Evolutionary conservation across 2,888 invertebrate genomes (phyloP), one percentile per base, ranked within the genome.

Genomic region (Eupeodes latifasciatus): DNA sequence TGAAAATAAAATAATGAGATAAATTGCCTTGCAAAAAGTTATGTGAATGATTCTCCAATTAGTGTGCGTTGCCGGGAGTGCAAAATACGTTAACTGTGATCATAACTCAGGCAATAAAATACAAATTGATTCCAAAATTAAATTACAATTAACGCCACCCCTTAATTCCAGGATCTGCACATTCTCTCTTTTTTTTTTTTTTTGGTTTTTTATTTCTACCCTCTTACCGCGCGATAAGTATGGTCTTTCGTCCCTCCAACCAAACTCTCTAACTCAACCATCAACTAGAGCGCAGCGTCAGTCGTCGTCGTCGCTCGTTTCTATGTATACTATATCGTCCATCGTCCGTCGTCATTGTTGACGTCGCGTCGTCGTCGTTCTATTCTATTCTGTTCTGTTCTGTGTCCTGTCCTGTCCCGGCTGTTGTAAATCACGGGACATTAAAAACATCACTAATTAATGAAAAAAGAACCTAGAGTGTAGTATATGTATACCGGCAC

Each of bases 61-160:
- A 82, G 79, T 51, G 64, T 9, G 11, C 19, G 5, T 47, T 12
- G 47, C 47, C 47, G 47, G 19, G 6, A 14, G 47, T 72, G 77
- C 51, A 69, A 87, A 85, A 81, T 78, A 74, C 85, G 62, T 72
- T 78, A 84, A 81, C 77, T 62, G 67, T 78, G 78, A 64, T 76
- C 85, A 85, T 88, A 88, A 88, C 81, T 84, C 81, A 81, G 74
- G 74, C 81, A 84, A 81, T 88, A 78, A 88, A 85, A 81, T 75
- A 75, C 84, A 88, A 88, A 88, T 88, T 88, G 85, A 88, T 88
- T 88, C 74, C 57, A 88, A 88, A 88, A 88, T 88, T 84, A 85
- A 88, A 88, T 85, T 85, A 88, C 88, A 85, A 81, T 88, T 85
- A 88, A 78, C 69, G 84, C 88, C 88, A 75, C 81, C 85, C 84